These are phyloP conservation scores for Samia ricini DNA, from an alignment of 1,140 invertebrate species.

Conservation along the genomic window DNA sequence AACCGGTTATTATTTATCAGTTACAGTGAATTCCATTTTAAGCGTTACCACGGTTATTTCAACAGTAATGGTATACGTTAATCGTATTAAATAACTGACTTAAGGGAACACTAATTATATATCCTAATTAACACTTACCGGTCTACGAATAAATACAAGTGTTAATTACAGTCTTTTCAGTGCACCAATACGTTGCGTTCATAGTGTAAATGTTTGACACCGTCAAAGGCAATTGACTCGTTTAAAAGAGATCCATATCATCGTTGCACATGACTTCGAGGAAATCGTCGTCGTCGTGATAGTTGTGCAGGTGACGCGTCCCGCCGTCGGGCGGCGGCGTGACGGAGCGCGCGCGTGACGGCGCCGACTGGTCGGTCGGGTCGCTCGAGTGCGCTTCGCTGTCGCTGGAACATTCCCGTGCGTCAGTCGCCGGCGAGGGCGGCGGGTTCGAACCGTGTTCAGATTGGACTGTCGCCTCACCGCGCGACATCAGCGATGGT, in stretches of 20 bases:
- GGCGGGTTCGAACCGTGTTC: constrained; percentile 84
- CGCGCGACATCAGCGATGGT: constrained; percentile 59
- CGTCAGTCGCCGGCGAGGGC: constrained; percentile 86
- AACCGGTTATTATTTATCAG: neutral
- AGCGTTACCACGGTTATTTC: neutral
- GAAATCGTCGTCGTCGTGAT: constrained; percentile 83
- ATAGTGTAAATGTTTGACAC: neutral
- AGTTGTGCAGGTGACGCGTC: constrained; percentile 47
- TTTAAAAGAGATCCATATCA: constrained; percentile 85
- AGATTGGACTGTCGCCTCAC: constrained; percentile 53
- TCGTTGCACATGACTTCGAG: constrained; percentile 83
- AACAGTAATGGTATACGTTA: neutral
- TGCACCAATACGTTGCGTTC: neutral
- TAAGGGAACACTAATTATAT: neutral
- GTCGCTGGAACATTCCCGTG: constrained; percentile 84
- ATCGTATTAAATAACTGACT: neutral
- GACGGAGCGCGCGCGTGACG: neutral
- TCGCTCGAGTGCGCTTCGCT: constrained; percentile 64
- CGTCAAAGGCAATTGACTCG: neutral
- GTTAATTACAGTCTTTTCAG: neutral
- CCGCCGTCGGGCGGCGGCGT: neutral
- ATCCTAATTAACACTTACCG: neutral
- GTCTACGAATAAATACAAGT: neutral
- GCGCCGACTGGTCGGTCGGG: constrained; percentile 20
- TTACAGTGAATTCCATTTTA: neutral